These are phyloP conservation scores for Oryzias curvinotus DNA, from an alignment of 2,113 vertebrate genomes.

Conservation along the genomic window DNA sequence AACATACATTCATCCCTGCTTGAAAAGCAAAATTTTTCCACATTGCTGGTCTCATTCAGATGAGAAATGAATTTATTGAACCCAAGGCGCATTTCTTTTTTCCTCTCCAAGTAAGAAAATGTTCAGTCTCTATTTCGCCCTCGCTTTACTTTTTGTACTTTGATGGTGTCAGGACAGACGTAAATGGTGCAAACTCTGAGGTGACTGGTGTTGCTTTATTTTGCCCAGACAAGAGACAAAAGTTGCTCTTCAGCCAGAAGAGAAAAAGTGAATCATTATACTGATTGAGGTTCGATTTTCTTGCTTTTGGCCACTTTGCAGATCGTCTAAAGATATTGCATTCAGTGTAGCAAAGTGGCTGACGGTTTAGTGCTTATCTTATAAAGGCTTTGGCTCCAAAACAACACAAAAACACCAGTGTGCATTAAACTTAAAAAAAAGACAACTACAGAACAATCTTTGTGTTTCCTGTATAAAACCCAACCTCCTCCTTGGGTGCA, in stretches of 20 bases:
- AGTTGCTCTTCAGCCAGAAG: constrained; percentile 48
- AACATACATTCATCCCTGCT: constrained; percentile 92
- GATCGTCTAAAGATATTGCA: constrained; percentile 27
- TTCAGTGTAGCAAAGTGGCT: constrained; percentile 37
- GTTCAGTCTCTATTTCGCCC: constrained; percentile 57
- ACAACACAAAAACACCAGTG: constrained; percentile 8
- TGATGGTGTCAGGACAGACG: constrained; percentile 58
- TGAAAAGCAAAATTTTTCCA: constrained; percentile 96
- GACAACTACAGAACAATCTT: background rate
- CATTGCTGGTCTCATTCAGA: constrained; percentile 95
- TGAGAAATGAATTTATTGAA: constrained; percentile 95
- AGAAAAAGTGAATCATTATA: constrained; percentile 63
- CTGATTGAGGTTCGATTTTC: constrained; percentile 58
- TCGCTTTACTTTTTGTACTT: constrained; percentile 60
- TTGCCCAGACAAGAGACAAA: constrained; percentile 59
- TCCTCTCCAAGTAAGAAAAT: constrained; percentile 77
- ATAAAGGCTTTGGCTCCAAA: constrained; percentile 9
- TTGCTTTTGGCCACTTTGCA: constrained; percentile 29
- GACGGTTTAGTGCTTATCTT: constrained; percentile 15
- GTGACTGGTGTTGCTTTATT: constrained; percentile 78
- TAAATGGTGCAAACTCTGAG: constrained; percentile 69
- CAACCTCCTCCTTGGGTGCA: constrained; percentile 43
- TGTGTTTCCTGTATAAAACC: constrained; percentile 28
- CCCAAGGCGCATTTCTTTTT: constrained; percentile 81
- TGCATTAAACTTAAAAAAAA: background rate